These are phyloP conservation scores for Botia kubotai DNA, from an alignment of 2,797 vertebrate species.

Conservation along the genomic window DNA sequence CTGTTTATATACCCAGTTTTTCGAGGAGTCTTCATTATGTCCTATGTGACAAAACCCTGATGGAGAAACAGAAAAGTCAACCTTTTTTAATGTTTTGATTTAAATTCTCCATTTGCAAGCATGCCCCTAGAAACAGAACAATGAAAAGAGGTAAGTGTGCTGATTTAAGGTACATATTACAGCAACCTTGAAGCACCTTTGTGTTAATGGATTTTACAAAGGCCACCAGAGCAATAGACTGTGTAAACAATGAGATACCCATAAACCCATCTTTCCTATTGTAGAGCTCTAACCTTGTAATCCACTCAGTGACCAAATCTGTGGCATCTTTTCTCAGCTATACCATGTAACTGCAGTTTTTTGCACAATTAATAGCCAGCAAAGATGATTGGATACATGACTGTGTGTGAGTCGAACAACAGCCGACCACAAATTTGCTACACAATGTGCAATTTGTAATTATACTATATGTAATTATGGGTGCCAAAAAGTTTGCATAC, in stretches of 20 bases:
- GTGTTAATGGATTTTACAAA: slow-evolving; percentile 10
- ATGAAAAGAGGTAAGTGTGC: not conserved
- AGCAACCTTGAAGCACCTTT: not conserved
- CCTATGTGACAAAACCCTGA: too few species aligned
- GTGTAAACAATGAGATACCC: not conserved
- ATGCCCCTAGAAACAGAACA: not conserved
- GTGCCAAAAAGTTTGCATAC: too few species aligned
- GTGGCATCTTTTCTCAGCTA: not conserved
- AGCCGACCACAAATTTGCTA: too few species aligned
- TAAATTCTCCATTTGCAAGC: not conserved
- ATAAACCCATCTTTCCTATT: not conserved
- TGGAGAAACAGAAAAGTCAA: too few species aligned
- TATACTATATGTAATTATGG: too few species aligned
- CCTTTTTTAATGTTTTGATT: not conserved
- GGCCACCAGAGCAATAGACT: not conserved
- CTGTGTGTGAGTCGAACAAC: too few species aligned
- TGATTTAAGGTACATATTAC: not conserved
- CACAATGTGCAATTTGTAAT: too few species aligned
- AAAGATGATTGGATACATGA: too few species aligned
- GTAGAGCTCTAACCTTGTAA: not conserved
- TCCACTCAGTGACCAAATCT: not conserved
- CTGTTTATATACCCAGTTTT: too few species aligned
- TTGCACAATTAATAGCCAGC: too few species aligned
- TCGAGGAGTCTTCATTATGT: too few species aligned
- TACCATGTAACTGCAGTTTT: too few species aligned